These are phyloP conservation scores for Fopius arisanus DNA, from an alignment of 1,140 invertebrate genomes.

Conservation along the genomic window DNA sequence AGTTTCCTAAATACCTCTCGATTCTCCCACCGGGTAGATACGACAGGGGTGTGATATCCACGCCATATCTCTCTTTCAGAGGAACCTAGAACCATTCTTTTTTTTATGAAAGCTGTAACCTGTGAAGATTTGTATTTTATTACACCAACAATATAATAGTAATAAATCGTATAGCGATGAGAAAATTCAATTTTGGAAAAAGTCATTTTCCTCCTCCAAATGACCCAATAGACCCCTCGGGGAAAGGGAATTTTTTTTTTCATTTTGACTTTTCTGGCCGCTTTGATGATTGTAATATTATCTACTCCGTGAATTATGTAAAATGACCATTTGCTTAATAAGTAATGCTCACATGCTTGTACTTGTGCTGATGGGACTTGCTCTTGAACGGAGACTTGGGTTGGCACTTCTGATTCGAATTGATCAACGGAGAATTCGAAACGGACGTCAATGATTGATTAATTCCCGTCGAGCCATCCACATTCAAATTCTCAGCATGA, in stretches of 20 bases:
- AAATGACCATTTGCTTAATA: constrained; percentile 16
- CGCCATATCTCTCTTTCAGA: constrained; percentile 74
- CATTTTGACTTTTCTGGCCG: too few species aligned
- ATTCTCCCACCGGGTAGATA: constrained; percentile 83
- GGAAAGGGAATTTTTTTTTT: too few species aligned
- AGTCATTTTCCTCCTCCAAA: too few species aligned
- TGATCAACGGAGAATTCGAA: constrained; percentile 35
- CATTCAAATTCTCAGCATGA: constrained; percentile 48
- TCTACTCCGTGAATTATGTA: too few species aligned
- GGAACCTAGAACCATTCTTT: constrained; percentile 62
- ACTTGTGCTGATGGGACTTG: constrained; percentile 46
- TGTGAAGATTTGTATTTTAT: too few species aligned
- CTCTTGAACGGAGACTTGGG: constrained; percentile 54
- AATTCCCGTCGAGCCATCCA: constrained; percentile 7
- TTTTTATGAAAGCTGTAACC: too few species aligned
- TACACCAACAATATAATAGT: too few species aligned
- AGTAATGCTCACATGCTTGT: constrained; percentile 53
- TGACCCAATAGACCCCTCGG: too few species aligned
- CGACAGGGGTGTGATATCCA: constrained; percentile 86
- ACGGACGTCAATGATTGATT: constrained; percentile 15
- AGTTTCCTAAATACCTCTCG: constrained; percentile 87
- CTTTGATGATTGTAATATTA: too few species aligned
- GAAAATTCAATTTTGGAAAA: too few species aligned
- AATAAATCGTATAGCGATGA: too few species aligned
- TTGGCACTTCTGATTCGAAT: constrained; percentile 42